Evolutionary conservation across 2,888 invertebrate species (phyloP).

Genomic region (Strigamia maritima): DNA sequence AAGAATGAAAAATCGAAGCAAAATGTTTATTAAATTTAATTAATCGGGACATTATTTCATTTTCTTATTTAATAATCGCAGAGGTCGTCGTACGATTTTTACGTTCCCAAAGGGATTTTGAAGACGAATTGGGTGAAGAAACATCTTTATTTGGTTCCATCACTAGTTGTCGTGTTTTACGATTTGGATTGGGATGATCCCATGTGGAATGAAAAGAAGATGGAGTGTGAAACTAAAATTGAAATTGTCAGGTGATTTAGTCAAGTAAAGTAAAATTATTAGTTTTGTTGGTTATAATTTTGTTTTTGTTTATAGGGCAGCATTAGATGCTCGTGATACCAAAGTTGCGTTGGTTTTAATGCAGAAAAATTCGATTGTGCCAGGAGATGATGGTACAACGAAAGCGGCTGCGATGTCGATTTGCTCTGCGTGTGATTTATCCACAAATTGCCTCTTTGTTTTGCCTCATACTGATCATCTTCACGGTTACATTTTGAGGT

Average conservation of each 20-base stretch:
- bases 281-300: slow-evolving; percentile 36
- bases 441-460: slow-evolving; percentile 87
- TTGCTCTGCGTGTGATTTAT: slow-evolving; percentile 86
- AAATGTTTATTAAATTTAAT: slow-evolving; percentile 51
- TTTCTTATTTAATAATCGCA: slow-evolving; percentile 50
- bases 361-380: slow-evolving; percentile 69
- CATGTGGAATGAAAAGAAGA: slow-evolving; percentile 90
- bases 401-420: slow-evolving; percentile 87
- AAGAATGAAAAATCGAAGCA: slow-evolving; percentile 64
- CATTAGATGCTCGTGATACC: slow-evolving; percentile 60
- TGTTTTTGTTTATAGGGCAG: slow-evolving; percentile 57
- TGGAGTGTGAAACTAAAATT: slow-evolving; percentile 86
- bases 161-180: slow-evolving; percentile 90
- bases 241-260: slow-evolving; percentile 59
- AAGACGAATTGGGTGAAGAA: slow-evolving; percentile 95
- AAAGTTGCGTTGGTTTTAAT: slow-evolving; percentile 83
- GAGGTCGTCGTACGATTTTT: slow-evolving; percentile 89
- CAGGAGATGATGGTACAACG: slow-evolving; percentile 77
- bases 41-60: slow-evolving; percentile 18
- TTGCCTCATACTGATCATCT: slow-evolving; percentile 83
- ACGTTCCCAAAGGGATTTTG: slow-evolving; percentile 87
- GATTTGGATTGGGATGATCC: slow-evolving; percentile 97
- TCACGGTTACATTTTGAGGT: slow-evolving; percentile 63
- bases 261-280: neutral
- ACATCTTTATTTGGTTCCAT: slow-evolving; percentile 82